These are phyloP conservation scores for Parnassius smintheus DNA, from an alignment of 2,888 invertebrate genomes.

Conservation along the genomic window DNA sequence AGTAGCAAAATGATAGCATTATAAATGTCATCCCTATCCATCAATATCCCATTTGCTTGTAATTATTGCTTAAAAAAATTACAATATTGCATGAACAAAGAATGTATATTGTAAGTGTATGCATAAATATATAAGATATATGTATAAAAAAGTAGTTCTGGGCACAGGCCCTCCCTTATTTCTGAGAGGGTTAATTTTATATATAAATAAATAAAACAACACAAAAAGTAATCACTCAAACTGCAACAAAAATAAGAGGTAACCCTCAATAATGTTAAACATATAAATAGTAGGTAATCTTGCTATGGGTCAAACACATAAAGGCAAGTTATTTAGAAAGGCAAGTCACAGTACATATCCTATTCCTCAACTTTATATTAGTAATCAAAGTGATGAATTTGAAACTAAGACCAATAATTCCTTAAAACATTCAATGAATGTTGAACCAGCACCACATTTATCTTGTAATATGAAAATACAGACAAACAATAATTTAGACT, in stretches of 20 bases:
- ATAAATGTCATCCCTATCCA: neutral
- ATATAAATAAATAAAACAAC: slow-evolving; percentile 1
- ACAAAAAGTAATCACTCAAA: slow-evolving; percentile 6
- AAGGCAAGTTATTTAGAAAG: slow-evolving; percentile 70
- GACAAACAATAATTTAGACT: slow-evolving; percentile 64
- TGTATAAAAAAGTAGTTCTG: neutral
- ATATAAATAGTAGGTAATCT: slow-evolving; percentile 43
- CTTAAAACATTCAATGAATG: slow-evolving; percentile 53
- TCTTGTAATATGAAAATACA: slow-evolving; percentile 38
- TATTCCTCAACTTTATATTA: slow-evolving; percentile 47
- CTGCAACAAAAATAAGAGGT: slow-evolving; percentile 45
- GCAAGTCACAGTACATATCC: slow-evolving; percentile 58
- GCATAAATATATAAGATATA: slow-evolving; percentile 20
- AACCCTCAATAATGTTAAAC: slow-evolving; percentile 37
- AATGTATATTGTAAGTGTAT: slow-evolving; percentile 5
- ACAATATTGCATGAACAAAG: slow-evolving; percentile 17
- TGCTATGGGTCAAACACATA: slow-evolving; percentile 50
- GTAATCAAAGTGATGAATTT: slow-evolving; percentile 60
- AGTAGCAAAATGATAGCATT: no score
- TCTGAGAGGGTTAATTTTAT: no score
- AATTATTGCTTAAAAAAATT: slow-evolving; percentile 23
- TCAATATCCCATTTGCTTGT: slow-evolving; percentile 6
- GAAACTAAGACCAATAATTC: slow-evolving; percentile 53
- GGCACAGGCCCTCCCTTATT: no score
- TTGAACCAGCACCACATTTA: slow-evolving; percentile 57